Conservation (phyloP, 1,140 invertebrate genomes). For the Rhyzopertha dominica region DNA sequence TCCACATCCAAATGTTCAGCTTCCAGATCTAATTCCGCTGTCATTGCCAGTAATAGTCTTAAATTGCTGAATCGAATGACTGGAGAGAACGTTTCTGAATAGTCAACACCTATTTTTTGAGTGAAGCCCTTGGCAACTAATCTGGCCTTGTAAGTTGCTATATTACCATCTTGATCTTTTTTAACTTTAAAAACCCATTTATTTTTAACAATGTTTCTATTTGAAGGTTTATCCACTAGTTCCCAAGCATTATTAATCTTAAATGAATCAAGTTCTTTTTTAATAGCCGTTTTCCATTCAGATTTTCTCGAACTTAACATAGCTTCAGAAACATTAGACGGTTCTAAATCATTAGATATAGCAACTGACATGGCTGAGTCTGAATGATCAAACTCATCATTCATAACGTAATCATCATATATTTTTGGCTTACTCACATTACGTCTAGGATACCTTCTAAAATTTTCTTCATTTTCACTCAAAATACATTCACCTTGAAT, state of each 20-base stretch:
- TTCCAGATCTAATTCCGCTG: conserved; percentile 16
- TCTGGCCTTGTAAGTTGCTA: conserved; percentile 34
- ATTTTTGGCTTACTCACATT: no score
- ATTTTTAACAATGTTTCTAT: conserved; percentile 35
- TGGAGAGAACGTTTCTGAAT: conserved; percentile 39
- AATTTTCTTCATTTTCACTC: no score
- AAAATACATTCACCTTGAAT: no score
- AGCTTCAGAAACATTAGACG: no score
- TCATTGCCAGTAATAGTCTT: conserved; percentile 29
- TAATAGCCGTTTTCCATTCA: conserved; percentile 28
- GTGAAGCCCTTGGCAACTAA: conserved; percentile 44
- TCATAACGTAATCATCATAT: no score
- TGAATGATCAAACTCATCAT: no score
- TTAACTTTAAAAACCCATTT: conserved; percentile 46
- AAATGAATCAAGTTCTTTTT: conserved; percentile 33
- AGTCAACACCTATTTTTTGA: conserved; percentile 42
- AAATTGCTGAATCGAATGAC: conserved; percentile 40
- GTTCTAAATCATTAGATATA: no score
- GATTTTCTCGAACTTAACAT: no score
- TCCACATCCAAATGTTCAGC: conserved; percentile 42
- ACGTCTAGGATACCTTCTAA: no score
- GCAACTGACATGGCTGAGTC: no score
- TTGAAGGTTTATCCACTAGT: conserved; percentile 29
- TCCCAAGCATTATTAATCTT: conserved; percentile 42
- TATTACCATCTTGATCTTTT: conserved; percentile 33